Percentiles rank a stretch among this genome's conserved stretches.
These are phyloP conservation scores for Scaptomyza caliginosa DNA, from an alignment of 2,888 invertebrate genomes.

Conservation along the genomic window DNA sequence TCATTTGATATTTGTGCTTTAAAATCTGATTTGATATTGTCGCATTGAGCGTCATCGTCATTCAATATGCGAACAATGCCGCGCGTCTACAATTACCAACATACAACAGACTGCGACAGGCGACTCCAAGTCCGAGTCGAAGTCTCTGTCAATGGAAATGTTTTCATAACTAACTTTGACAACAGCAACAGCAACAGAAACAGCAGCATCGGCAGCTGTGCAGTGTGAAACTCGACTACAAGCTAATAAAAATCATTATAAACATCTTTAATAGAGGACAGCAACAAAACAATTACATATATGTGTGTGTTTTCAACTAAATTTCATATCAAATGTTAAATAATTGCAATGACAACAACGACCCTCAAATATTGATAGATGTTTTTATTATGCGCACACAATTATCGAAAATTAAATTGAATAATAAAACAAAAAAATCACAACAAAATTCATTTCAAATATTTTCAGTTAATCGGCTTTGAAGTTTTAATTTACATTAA, in stretches of 20 bases:
- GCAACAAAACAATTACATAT: slow-evolving; percentile 29
- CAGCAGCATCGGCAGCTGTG: slow-evolving; percentile 30
- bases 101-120: not conserved
- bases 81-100: slow-evolving; percentile 64
- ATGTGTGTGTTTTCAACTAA: slow-evolving; percentile 5
- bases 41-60: slow-evolving; percentile 53
- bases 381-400: slow-evolving; percentile 31
- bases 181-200: slow-evolving; percentile 7
- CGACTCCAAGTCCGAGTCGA: slow-evolving; percentile 15
- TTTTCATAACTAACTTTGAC: slow-evolving; percentile 49
- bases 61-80: slow-evolving; percentile 72
- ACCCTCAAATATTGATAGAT: slow-evolving; percentile 43
- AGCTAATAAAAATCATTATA: slow-evolving; percentile 54
- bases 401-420: slow-evolving; percentile 25
- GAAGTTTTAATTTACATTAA: slow-evolving; percentile 46
- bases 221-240: slow-evolving; percentile 31
- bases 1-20: slow-evolving; percentile 65
- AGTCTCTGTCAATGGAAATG: slow-evolving; percentile 37
- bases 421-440: slow-evolving; percentile 31
- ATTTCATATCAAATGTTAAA: slow-evolving; percentile 43
- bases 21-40: slow-evolving; percentile 69
- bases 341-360: slow-evolving; percentile 45
- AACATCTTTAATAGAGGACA: slow-evolving; percentile 53
- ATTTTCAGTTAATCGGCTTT: slow-evolving; percentile 51
- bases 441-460: slow-evolving; percentile 28